Evolutionary conservation across 2,797 vertebrate genomes (phyloP).

Genomic region (Chromobotia macracanthus): DNA sequence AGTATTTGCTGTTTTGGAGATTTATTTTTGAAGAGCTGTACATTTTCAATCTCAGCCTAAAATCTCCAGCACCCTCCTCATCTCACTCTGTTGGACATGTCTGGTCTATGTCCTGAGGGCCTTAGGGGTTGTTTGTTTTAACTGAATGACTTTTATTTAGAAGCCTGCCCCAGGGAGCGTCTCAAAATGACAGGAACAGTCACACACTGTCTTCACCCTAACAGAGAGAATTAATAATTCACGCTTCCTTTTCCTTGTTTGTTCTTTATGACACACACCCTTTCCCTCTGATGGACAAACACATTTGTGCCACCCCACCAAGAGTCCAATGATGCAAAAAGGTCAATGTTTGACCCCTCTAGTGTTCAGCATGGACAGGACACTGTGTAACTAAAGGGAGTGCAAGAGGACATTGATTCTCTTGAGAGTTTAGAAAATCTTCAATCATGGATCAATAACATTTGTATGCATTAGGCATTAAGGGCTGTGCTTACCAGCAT

Average conservation of each 20-base stretch:
- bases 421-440: not conserved
- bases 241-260: slow-evolving; percentile 40
- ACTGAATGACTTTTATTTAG: slow-evolving; percentile 59
- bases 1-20: not conserved
- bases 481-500: not conserved
- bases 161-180: slow-evolving; percentile 44
- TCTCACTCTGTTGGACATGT: slow-evolving; percentile 38
- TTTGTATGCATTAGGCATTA: slow-evolving; percentile 9
- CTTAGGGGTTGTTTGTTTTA: slow-evolving; percentile 58
- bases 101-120: slow-evolving; percentile 54
- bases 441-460: not conserved
- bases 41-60: not conserved
- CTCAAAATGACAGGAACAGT: slow-evolving; percentile 55
- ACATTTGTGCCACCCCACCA: slow-evolving; percentile 58
- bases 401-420: slow-evolving; percentile 18
- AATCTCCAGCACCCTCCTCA: slow-evolving; percentile 15
- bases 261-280: slow-evolving; percentile 47
- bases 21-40: not conserved
- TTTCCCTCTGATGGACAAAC: slow-evolving; percentile 53
- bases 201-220: slow-evolving; percentile 53
- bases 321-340: slow-evolving; percentile 58
- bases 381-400: not conserved
- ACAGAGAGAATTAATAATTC: slow-evolving; percentile 61
- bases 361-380: slow-evolving; percentile 24
- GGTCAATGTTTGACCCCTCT: slow-evolving; percentile 53